Evolutionary conservation across 2,888 invertebrate genomes (phyloP).

Genomic region (Epistrophe eligans): DNA sequence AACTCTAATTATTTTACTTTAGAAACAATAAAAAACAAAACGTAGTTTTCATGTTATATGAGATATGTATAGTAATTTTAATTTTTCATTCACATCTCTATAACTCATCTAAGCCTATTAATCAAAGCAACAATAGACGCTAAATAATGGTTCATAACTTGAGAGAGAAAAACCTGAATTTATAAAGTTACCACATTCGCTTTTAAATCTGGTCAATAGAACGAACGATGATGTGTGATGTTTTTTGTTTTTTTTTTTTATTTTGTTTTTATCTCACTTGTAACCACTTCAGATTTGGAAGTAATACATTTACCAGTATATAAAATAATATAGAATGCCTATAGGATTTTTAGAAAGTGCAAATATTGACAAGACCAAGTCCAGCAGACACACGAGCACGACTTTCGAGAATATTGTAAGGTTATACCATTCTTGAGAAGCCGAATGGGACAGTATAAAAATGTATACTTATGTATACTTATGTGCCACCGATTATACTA

Average conservation of each 20-base stretch:
- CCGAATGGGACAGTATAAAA: background rate
- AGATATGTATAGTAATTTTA: conserved; percentile 22
- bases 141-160: conserved; percentile 38
- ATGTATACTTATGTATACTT: background rate
- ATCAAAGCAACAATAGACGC: conserved; percentile 11
- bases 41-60: conserved; percentile 47
- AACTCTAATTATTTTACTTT: conserved; percentile 47
- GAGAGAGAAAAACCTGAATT: conserved; percentile 36
- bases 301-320: background rate
- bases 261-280: conserved; percentile 1
- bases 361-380: conserved; percentile 37
- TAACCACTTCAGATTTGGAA: conserved; percentile 18
- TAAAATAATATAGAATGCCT: background rate
- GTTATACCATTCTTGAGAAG: conserved; percentile 26
- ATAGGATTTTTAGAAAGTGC: conserved; percentile 61
- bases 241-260: background rate
- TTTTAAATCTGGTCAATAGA: conserved; percentile 32
- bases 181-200: conserved; percentile 37
- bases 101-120: conserved; percentile 18
- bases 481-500: conserved; percentile 3
- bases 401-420: conserved; percentile 4
- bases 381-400: background rate
- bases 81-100: conserved; percentile 21
- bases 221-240: conserved; percentile 7
- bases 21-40: conserved; percentile 24